phyloP scores from a whole-genome alignment of 2,113 vertebrate species.

The Indicator maculatus region DNA sequence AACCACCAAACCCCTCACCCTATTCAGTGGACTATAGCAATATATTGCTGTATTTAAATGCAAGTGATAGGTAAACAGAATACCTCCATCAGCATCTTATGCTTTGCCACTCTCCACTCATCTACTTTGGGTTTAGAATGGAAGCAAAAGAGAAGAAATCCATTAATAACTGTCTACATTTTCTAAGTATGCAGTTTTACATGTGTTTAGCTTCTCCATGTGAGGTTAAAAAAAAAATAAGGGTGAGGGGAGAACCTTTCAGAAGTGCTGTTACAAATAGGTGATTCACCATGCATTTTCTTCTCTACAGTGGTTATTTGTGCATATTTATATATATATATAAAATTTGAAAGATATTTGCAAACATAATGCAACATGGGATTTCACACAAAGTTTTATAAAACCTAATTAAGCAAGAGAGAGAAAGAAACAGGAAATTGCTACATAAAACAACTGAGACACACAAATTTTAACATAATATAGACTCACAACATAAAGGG shows the following conservation, averaged over 20 bases:
- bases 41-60: background rate
- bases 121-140: background rate
- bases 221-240: background rate
- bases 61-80: background rate
- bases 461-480: background rate
- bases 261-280: background rate
- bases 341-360: background rate
- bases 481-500: background rate
- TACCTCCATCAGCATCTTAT: background rate
- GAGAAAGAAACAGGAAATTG: background rate
- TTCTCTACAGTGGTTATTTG: background rate
- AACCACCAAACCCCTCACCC: background rate
- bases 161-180: background rate
- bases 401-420: background rate
- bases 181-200: background rate
- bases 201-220: background rate
- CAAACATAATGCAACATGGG: background rate
- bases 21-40: background rate
- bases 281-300: background rate
- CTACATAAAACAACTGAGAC: background rate
- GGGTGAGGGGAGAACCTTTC: background rate
- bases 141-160: background rate
- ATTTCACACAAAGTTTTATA: conserved; percentile 9
- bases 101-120: background rate
- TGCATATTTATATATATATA: background rate